phyloP scores from a whole-genome alignment of 2,888 invertebrate species.

The Mesorhabditis spiculigera region DNA sequence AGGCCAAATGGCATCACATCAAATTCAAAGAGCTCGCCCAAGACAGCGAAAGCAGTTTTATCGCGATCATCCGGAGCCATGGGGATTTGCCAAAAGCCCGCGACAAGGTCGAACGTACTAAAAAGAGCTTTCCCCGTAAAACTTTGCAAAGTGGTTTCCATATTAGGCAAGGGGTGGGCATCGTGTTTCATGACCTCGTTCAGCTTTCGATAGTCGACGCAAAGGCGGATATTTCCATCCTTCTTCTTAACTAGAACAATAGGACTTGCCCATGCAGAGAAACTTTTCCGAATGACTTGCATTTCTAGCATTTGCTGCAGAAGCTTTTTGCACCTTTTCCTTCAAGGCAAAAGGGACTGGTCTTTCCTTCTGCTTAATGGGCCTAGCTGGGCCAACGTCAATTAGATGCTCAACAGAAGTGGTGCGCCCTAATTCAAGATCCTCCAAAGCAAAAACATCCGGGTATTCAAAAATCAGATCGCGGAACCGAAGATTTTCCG shows the following conservation, averaged over 20 bases:
- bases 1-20: no score
- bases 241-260: conserved; percentile 28
- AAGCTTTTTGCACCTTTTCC: conserved; percentile 11
- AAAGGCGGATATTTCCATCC: conserved; percentile 29
- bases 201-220: conserved; percentile 37
- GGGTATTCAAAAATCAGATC: neutral
- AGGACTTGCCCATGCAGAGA: conserved; percentile 16
- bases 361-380: conserved; percentile 18
- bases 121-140: conserved; percentile 27
- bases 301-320: conserved; percentile 14
- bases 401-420: conserved; percentile 3
- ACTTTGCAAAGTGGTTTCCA: conserved; percentile 22
- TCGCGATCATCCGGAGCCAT: conserved; percentile 22
- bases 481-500: neutral
- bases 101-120: no score
- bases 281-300: conserved; percentile 14
- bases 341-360: conserved; percentile 16
- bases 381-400: conserved; percentile 9
- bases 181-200: conserved; percentile 28
- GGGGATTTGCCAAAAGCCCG: conserved; percentile 38
- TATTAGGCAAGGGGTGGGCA: conserved; percentile 33
- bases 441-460: conserved; percentile 18
- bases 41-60: conserved; percentile 38
- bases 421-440: conserved; percentile 14
- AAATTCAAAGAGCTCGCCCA: conserved; percentile 36